Evolutionary conservation across 2,888 invertebrate genomes (phyloP), one percentile per base, ranked within the genome.

Genomic region (Thumatha senex): DNA sequence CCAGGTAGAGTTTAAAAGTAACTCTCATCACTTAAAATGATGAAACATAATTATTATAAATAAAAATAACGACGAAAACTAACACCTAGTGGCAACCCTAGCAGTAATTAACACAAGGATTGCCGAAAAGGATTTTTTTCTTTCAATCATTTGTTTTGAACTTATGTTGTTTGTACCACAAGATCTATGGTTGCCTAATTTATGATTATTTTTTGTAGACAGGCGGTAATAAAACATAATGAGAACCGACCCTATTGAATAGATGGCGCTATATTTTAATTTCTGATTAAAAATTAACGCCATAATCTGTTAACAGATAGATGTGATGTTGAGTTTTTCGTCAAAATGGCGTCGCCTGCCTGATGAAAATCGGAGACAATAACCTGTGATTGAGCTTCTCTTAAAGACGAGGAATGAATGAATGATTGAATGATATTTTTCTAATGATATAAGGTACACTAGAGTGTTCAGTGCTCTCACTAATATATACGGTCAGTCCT

Each of bases 61-160:
- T 24, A 24, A 24, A 24, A 24, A 24, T 24, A 24, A 24, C 18
- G 2, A 24, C 2, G 3, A 14, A 14, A 13, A 35, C 24, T 31
- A 40, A 14, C 4, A 31, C 2, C 1, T 13, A 42, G 46, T 39
- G 41, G 1, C 70, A 67, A 34, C 67, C 67, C 67, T 67, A 54
- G 0, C 63, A 61, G 80, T 87, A 89, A 89, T 90, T 88, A 90
- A 84, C 86, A 80, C 86, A 86, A 89, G 86, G 83, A 77, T 76
- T 78, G 88, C 89, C 89, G 89, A 89, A 89, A 89, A 82, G 82
- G 72, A 62, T 69, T 61, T 73, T 77, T 76, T 80, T 80, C 80
- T 77, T 71, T 68, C 71, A 14, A 69, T 76, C 84, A 84, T 85
- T 85, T 84, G 84, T 84, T 84, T 83, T 82, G 78, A 70, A 67